Percentiles rank a stretch among this genome's conserved stretches.
Evolutionary conservation across 2,797 vertebrate species (phyloP).

Genomic region (Lycodopsis pacificus): DNA sequence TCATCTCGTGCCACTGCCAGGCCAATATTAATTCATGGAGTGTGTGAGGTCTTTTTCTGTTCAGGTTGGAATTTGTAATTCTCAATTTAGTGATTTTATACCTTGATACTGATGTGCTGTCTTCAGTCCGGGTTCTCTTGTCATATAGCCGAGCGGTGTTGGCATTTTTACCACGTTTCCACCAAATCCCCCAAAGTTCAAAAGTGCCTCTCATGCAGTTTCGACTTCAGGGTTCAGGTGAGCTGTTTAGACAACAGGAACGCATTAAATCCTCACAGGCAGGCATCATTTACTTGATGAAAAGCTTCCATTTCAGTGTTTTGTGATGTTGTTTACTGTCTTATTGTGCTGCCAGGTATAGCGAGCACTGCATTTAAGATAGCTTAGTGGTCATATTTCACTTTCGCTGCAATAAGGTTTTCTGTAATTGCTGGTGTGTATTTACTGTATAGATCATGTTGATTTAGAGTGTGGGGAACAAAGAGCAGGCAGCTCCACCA

Average conservation of each 20-base stretch:
- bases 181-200: not conserved
- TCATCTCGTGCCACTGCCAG: not conserved
- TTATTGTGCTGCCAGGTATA: not conserved
- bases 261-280: not conserved
- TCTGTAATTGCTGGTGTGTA: constrained; percentile 18
- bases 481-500: not conserved
- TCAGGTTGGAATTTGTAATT: too few relatives aligned
- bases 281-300: not conserved
- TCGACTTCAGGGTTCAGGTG: not conserved
- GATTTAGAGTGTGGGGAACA: constrained; percentile 3
- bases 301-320: not conserved
- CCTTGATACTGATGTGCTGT: too few relatives aligned
- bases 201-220: not conserved
- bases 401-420: constrained; percentile 15
- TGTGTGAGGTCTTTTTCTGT: too few relatives aligned
- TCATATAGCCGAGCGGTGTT: not conserved
- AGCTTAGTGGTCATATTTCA: not conserved
- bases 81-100: too few relatives aligned
- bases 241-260: not conserved
- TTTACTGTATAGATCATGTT: constrained; percentile 30
- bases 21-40: not conserved
- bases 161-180: not conserved
- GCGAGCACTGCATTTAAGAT: not conserved
- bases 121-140: not conserved
- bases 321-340: not conserved